Conservation (phyloP, 2,113 vertebrate species). For the Mus spicilegus region DNA sequence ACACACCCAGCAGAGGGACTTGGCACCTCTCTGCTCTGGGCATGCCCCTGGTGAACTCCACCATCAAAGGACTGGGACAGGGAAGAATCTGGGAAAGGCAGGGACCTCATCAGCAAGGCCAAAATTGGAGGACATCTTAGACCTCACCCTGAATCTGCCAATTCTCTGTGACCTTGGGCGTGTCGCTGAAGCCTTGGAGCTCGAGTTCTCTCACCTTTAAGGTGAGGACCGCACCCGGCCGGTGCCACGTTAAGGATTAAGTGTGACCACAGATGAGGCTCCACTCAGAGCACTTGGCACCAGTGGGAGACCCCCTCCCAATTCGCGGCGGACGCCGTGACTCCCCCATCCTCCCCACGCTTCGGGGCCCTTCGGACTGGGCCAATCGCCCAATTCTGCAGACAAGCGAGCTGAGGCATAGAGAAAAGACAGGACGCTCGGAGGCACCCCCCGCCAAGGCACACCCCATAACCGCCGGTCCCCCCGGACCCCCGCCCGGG, state of each 20-base stretch:
- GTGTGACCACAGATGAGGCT: not conserved
- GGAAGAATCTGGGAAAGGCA: not conserved
- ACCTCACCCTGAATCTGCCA: constrained; percentile 22
- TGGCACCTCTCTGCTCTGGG: not conserved
- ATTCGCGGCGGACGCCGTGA: fast-evolving
- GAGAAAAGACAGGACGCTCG: not conserved
- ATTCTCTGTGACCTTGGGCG: constrained; percentile 71
- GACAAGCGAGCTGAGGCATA: not conserved
- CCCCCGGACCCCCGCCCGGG: too few species aligned
- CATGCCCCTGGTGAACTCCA: not conserved
- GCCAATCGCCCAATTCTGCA: not conserved
- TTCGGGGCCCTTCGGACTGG: not conserved
- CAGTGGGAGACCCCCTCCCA: not conserved
- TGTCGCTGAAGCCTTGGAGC: not conserved
- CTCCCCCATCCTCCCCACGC: not conserved
- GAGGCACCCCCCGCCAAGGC: not conserved
- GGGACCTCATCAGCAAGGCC: not conserved
- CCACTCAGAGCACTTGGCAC: not conserved
- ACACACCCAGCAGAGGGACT: not conserved
- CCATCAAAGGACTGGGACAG: not conserved
- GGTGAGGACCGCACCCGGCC: not conserved
- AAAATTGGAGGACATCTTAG: constrained; percentile 54
- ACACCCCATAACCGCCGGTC: not conserved
- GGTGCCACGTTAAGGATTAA: not conserved
- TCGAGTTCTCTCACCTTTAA: not conserved